A percentile compares a stretch with the other conserved stretches of the same genome.
These are phyloP conservation scores for Nasua narica DNA, from an alignment of 2,797 vertebrate genomes.

Conservation along the genomic window DNA sequence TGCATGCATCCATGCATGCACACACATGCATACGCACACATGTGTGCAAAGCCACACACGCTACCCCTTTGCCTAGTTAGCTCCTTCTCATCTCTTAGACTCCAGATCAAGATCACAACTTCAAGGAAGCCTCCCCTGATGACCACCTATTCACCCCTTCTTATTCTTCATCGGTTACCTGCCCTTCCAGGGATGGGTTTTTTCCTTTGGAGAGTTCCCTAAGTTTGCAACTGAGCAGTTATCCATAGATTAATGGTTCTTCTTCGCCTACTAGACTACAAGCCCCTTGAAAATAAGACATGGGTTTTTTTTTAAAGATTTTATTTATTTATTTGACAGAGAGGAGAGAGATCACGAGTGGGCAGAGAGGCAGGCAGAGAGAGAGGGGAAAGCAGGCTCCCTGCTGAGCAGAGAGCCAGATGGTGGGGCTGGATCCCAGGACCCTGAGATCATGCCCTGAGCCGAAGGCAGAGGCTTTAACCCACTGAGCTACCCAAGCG, in stretches of 20 bases:
- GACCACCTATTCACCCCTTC: neutral
- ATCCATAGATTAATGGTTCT: neutral
- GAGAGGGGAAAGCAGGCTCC: no score
- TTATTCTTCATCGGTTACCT: no score
- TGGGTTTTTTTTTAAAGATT: neutral
- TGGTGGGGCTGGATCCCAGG: no score
- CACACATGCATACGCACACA: no score
- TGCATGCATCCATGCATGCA: accelerated
- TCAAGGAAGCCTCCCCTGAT: neutral
- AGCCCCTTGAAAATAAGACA: neutral
- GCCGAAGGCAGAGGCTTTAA: no score
- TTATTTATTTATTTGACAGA: no score
- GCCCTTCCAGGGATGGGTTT: neutral
- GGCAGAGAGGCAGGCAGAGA: no score
- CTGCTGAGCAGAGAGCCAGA: no score
- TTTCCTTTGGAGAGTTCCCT: neutral
- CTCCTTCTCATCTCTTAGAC: neutral
- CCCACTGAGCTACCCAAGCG: no score
- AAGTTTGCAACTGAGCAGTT: neutral
- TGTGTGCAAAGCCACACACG: neutral
- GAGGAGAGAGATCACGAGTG: no score
- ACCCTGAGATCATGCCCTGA: no score
- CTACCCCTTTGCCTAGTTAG: neutral
- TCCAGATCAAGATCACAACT: neutral
- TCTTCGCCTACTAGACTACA: neutral